These are phyloP conservation scores for Mythimna impura DNA, from an alignment of 2,888 invertebrate species.

Conservation along the genomic window DNA sequence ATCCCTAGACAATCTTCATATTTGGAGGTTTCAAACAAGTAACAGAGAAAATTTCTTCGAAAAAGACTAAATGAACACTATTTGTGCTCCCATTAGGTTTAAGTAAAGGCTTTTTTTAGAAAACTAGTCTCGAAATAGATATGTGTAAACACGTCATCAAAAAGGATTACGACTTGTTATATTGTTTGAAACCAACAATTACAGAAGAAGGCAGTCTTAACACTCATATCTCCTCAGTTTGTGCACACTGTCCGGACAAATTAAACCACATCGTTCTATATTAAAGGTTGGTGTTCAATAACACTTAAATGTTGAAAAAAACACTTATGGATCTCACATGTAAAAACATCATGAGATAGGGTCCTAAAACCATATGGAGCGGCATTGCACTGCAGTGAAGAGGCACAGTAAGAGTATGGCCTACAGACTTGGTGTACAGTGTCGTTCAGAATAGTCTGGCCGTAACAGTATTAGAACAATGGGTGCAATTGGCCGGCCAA, in stretches of 20 bases:
- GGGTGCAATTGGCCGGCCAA: constrained; percentile 6
- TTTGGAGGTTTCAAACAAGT: constrained; percentile 21
- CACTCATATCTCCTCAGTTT: background rate
- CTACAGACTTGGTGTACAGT: background rate
- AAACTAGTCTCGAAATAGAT: constrained; percentile 26
- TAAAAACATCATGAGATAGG: background rate
- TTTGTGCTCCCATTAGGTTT: background rate
- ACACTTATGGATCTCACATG: no score
- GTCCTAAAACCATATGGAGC: background rate
- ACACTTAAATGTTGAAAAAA: background rate
- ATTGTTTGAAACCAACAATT: constrained; percentile 29
- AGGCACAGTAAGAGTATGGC: no score
- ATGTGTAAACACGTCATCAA: constrained; percentile 1
- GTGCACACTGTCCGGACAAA: constrained; percentile 1
- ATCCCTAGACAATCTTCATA: background rate
- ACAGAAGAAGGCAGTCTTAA: constrained; percentile 5
- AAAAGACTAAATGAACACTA: background rate
- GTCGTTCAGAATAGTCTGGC: background rate
- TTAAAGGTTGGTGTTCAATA: background rate
- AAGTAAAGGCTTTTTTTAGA: background rate
- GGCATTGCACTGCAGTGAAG: constrained; percentile 3
- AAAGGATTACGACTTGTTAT: background rate
- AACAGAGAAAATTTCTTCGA: background rate
- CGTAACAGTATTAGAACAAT: background rate
- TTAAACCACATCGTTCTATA: background rate